Evolutionary conservation across 2,113 vertebrate genomes (phyloP).

Genomic region (Bagarius yarrelli): DNA sequence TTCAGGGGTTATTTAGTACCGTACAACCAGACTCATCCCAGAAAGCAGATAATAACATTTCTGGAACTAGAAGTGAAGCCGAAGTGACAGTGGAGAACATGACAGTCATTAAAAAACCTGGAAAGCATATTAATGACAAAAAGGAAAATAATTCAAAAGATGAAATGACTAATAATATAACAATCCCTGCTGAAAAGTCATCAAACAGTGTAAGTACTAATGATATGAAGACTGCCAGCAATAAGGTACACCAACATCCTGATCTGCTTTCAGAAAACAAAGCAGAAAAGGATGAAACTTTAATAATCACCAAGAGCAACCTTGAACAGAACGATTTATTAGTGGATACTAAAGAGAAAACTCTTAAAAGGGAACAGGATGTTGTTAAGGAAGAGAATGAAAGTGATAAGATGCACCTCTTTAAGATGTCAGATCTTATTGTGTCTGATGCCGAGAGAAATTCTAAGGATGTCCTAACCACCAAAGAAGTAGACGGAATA

Average conservation of each 20-base stretch:
- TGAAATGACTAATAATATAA: background rate
- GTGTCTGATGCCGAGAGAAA: slow-evolving; percentile 34
- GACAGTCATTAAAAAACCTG: background rate
- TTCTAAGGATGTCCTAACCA: slow-evolving; percentile 13
- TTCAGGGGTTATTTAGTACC: slow-evolving; percentile 59
- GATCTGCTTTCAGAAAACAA: slow-evolving; percentile 8
- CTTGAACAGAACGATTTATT: slow-evolving; percentile 4
- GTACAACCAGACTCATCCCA: slow-evolving; percentile 51
- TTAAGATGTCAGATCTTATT: slow-evolving; percentile 27
- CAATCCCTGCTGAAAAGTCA: slow-evolving; percentile 1
- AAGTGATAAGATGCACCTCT: slow-evolving; percentile 25
- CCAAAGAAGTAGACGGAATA: slow-evolving; percentile 10
- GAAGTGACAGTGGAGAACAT: background rate
- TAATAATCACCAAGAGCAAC: background rate
- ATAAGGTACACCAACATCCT: slow-evolving; percentile 15
- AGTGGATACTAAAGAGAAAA: slow-evolving; percentile 28
- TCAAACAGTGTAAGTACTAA: slow-evolving; percentile 6
- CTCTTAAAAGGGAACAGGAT: slow-evolving; percentile 1
- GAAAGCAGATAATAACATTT: slow-evolving; percentile 10
- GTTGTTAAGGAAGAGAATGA: slow-evolving; percentile 37
- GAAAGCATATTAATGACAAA: slow-evolving; percentile 12
- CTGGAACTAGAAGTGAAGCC: background rate
- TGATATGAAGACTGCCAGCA: background rate
- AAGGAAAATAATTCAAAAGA: background rate
- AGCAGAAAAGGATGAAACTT: slow-evolving; percentile 36